phyloP scores from a whole-genome alignment of 2,113 vertebrate genomes.

The Micronycteris hirsuta region DNA sequence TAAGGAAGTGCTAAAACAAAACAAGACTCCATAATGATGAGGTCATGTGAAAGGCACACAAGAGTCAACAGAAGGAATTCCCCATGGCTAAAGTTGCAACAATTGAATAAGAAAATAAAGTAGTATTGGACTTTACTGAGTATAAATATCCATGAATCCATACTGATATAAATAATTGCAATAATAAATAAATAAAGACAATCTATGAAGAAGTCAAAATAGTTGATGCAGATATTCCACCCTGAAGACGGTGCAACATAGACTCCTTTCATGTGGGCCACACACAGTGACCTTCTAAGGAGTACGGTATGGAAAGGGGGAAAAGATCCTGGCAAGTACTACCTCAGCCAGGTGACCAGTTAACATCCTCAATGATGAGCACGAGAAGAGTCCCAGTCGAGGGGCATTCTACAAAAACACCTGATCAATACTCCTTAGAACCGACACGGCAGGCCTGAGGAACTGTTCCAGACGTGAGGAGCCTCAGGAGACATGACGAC shows the following conservation, averaged over 20 bases:
- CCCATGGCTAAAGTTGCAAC: not conserved
- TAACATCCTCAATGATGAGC: not conserved
- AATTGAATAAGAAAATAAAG: not conserved
- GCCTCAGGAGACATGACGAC: not conserved
- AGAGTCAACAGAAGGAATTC: not conserved
- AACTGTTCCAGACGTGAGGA: not conserved
- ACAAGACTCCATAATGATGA: not conserved
- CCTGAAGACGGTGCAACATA: not conserved
- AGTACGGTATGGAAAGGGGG: no score
- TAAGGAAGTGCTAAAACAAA: not conserved
- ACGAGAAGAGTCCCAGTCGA: not conserved
- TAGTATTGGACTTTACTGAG: not conserved
- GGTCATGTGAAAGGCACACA: not conserved
- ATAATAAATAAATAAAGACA: not conserved
- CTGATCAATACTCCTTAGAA: not conserved
- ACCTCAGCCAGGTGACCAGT: not conserved
- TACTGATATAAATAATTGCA: not conserved
- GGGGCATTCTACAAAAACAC: not conserved
- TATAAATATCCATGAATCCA: not conserved
- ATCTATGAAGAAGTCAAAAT: not conserved
- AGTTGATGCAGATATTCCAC: not conserved
- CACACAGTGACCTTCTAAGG: not conserved
- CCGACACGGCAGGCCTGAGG: not conserved
- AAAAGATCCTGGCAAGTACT: no score
- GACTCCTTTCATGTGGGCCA: not conserved